Percentiles rank a stretch among this genome's conserved stretches.
phyloP scores from a whole-genome alignment of 2,797 vertebrate species.

The Rhabdomys pumilio region DNA sequence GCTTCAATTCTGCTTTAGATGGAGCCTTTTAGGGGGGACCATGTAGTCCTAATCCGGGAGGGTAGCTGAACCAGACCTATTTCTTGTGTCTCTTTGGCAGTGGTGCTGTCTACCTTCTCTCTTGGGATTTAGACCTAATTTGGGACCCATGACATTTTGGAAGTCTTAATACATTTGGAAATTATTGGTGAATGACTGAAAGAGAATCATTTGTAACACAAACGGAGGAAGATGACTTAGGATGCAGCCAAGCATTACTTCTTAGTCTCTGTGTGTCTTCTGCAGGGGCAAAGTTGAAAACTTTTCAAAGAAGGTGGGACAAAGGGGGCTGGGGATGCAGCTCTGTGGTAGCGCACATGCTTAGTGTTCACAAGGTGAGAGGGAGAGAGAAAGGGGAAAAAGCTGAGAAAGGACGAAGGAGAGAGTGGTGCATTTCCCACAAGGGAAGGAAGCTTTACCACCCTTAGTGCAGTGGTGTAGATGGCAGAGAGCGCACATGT shows the following conservation, averaged over 20 bases:
- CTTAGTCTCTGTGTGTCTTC: not conserved
- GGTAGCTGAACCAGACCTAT: constrained; percentile 62
- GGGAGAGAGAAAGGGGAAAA: not conserved
- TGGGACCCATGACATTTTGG: constrained; percentile 5
- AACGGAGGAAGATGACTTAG: not conserved
- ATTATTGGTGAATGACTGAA: constrained; percentile 20
- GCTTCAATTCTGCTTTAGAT: constrained; percentile 79
- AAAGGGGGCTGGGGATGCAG: fast-evolving
- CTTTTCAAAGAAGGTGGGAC: not conserved
- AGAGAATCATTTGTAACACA: not conserved
- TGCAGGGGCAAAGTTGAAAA: not conserved
- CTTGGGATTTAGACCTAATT: constrained; percentile 23
- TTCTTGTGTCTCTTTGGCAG: constrained; percentile 62
- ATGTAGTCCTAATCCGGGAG: constrained; percentile 73
- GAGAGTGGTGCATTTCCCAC: not conserved
- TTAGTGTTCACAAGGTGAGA: not conserved
- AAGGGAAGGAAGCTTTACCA: not conserved
- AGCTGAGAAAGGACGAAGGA: no score
- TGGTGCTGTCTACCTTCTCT: not conserved
- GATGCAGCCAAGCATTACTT: not conserved
- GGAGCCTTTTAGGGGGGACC: constrained; percentile 70
- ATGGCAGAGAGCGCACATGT: fast-evolving
- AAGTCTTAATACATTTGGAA: not conserved
- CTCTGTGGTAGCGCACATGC: not conserved
- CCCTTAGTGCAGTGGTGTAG: not conserved